Conservation (phyloP, 2,797 vertebrate species). For the Parauchenoglanis punctatus region DNA sequence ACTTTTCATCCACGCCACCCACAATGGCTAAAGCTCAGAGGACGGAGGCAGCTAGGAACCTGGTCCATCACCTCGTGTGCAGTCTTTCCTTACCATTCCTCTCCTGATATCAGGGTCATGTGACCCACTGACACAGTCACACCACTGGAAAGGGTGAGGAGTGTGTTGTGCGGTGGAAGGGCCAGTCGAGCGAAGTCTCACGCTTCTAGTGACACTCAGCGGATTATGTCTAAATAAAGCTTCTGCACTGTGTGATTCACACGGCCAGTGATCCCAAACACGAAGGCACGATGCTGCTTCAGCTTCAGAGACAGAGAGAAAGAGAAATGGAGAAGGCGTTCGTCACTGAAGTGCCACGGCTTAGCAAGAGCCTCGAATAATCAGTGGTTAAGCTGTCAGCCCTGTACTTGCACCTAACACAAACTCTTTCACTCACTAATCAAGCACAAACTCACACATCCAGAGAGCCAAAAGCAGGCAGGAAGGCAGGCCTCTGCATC, state of each 20-base stretch:
- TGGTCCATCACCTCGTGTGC: constrained; percentile 35
- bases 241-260: constrained; percentile 69
- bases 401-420: constrained; percentile 72
- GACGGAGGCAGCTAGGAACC: constrained; percentile 33
- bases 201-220: constrained; percentile 56
- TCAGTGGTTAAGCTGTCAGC: constrained; percentile 80
- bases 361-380: constrained; percentile 83
- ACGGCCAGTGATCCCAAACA: constrained; percentile 72
- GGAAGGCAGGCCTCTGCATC: constrained; percentile 63
- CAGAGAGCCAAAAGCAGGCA: constrained; percentile 62
- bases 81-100: constrained; percentile 48
- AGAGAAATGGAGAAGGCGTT: constrained; percentile 68
- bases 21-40: constrained; percentile 13
- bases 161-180: constrained; percentile 48
- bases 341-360: constrained; percentile 74
- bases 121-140: constrained; percentile 51
- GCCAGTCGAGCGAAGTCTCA: constrained; percentile 55
- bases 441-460: constrained; percentile 68
- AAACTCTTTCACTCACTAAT: constrained; percentile 76
- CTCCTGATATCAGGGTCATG: constrained; percentile 27
- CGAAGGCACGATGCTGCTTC: constrained; percentile 69
- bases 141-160: constrained; percentile 40
- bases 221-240: constrained; percentile 81
- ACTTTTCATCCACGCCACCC: constrained; percentile 15
- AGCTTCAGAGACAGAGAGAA: constrained; percentile 42